A percentile compares a stretch with the other conserved stretches of the same genome.
Conservation (phyloP, 2,113 vertebrate species). For the Malurus alboscapulatus region DNA sequence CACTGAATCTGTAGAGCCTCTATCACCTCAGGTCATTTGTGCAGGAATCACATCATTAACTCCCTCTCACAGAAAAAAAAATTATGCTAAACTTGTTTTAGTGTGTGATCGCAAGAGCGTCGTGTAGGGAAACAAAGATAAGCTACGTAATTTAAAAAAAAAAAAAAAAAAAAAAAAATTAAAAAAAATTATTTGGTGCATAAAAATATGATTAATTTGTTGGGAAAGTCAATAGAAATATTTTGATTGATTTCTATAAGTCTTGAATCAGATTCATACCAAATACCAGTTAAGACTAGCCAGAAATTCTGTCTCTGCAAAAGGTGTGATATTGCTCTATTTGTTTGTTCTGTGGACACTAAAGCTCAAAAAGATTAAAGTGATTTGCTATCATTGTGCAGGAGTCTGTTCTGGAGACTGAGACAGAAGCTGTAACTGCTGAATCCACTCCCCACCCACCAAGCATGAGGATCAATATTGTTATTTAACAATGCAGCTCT, state of each 20-base stretch:
- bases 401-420: not conserved
- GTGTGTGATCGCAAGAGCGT: no score
- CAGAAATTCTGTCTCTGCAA: not conserved
- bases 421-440: not conserved
- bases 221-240: not conserved
- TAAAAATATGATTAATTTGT: not conserved
- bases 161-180: not conserved
- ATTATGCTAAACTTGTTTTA: no score
- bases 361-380: not conserved
- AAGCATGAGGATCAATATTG: not conserved
- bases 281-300: not conserved
- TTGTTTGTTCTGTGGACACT: not conserved
- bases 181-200: accelerated
- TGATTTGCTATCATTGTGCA: not conserved
- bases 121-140: no score
- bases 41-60: not conserved
- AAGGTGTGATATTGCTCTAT: not conserved
- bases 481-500: not conserved
- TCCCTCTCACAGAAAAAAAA: accelerated
- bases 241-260: not conserved
- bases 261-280: not conserved
- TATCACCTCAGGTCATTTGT: not conserved
- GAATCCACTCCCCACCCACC: not conserved
- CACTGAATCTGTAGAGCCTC: not conserved
- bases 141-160: no score